Evolutionary conservation across 2,113 vertebrate species (phyloP).

Genomic region (Agapornis roseicollis): DNA sequence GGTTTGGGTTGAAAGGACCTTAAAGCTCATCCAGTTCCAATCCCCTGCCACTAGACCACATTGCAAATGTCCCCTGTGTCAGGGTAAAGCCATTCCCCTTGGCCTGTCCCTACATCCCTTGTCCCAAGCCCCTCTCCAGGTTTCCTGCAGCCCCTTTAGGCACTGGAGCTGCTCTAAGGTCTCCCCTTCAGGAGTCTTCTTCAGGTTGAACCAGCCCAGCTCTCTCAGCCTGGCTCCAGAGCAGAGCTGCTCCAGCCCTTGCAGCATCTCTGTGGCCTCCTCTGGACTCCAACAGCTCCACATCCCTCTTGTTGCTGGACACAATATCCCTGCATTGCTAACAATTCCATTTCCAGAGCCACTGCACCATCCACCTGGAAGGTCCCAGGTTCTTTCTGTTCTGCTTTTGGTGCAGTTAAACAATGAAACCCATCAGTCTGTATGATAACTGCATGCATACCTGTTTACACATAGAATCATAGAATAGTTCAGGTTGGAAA

Average conservation of each 20-base stretch:
- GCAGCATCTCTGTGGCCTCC: background rate
- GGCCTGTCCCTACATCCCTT: background rate
- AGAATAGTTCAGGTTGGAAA: too few species aligned
- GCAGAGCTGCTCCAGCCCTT: background rate
- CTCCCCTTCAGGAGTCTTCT: background rate
- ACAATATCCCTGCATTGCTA: background rate
- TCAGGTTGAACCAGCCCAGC: background rate
- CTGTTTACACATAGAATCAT: background rate
- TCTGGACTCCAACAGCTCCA: background rate
- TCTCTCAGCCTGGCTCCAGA: background rate
- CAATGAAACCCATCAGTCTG: background rate
- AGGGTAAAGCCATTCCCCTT: background rate
- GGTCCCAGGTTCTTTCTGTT: background rate
- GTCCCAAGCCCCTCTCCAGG: background rate
- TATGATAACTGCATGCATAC: accelerated
- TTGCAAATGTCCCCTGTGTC: background rate
- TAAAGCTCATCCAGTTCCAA: background rate
- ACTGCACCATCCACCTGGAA: background rate
- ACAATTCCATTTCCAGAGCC: background rate
- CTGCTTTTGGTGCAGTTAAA: background rate
- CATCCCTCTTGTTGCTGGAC: background rate
- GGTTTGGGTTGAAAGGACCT: background rate
- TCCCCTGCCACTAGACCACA: background rate
- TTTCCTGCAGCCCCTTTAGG: background rate
- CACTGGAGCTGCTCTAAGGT: background rate